Base-by-base conservation (phyloP, 2,888 invertebrate genomes). In the Agapostemon virescens region DNA sequence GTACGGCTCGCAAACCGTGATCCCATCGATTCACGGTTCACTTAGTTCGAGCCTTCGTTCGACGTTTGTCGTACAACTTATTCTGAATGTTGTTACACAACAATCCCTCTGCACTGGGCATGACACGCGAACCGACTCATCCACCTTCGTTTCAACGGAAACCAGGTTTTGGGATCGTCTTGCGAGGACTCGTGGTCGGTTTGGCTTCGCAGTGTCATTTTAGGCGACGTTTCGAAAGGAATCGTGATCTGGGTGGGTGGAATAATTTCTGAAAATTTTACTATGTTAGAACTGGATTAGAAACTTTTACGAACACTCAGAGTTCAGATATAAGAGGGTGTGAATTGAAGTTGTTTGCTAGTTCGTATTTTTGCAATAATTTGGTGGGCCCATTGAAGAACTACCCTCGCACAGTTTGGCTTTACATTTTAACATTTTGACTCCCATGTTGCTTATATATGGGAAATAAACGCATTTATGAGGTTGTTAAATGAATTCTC, bases 41-140 rank as follows among this genome's bases (percentile, higher is more conserved):
- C 92, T 92, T 92, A 92, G 90, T 92, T 90, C 90, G 91, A 92
- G 90, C 91, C 91, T 86, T 86, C 87, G 85, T 84, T 86, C 90
- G 90, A 92, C 91, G 90, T 92, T 92, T 92, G 91, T 91, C 91
- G 92, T 91, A 91, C 92, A 91, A 92, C 92, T 92, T 89, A 91
- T 89, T 91, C 79, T 84, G 71, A 67, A 86, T 87, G 89, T 91
- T 91, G 91, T 92, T 92, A 91, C 90, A 90, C 86, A 92, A 92
- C 91, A 90, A 90, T 90, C 87, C 86, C 40, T n/a, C 55, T 66
- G 86, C 40, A 11, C 40, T 52, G 77, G 79, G 69, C 74, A 69
- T 40, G 81, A 77, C 45, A 76, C 77, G 72, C 67, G 64, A 83
- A 45, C 69, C 80, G 58, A 61, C 67, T 76, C 70, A 70, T 30